These are phyloP conservation scores for Heliocidaris erythrogramma DNA, from an alignment of 35 echinoderm and acorn worm genomes.

Conservation along the genomic window DNA sequence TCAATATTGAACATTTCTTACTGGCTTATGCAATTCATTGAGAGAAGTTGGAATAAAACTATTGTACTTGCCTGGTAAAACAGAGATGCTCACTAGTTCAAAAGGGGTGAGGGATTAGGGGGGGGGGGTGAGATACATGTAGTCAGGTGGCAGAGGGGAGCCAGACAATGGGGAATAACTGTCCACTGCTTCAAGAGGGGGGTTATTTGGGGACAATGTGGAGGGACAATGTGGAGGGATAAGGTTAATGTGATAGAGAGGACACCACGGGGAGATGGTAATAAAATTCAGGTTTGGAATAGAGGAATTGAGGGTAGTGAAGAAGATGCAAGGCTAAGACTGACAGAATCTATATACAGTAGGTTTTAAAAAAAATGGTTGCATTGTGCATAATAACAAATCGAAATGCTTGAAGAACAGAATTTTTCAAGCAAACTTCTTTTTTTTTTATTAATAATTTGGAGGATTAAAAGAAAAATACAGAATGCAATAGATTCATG, in stretches of 20 bases:
- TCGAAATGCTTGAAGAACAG: too few relatives aligned
- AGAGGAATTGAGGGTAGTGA: neutral
- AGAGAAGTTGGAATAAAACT: neutral
- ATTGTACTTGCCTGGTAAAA: neutral
- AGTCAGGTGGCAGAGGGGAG: neutral
- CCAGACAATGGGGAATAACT: neutral
- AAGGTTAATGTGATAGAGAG: constrained; percentile 26
- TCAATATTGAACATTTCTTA: neutral
- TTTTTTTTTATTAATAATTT: too few relatives aligned
- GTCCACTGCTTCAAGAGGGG: too few relatives aligned
- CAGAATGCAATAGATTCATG: too few relatives aligned
- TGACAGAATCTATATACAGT: too few relatives aligned
- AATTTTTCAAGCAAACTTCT: too few relatives aligned
- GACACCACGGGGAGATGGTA: constrained; percentile 16
- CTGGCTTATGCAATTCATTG: neutral
- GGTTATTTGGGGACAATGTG: neutral
- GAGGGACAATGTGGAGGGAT: neutral
- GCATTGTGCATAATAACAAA: too few relatives aligned
- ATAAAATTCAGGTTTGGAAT: neutral
- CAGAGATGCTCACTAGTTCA: neutral
- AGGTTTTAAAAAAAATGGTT: too few relatives aligned
- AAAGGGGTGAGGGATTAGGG: neutral
- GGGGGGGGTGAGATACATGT: neutral
- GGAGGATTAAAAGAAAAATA: too few relatives aligned
- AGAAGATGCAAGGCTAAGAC: neutral